A percentile compares a stretch with the other conserved stretches of the same genome.
These are phyloP conservation scores for Sinocyclocheilus maitianheensis DNA, from an alignment of 2,113 vertebrate species.

Conservation along the genomic window DNA sequence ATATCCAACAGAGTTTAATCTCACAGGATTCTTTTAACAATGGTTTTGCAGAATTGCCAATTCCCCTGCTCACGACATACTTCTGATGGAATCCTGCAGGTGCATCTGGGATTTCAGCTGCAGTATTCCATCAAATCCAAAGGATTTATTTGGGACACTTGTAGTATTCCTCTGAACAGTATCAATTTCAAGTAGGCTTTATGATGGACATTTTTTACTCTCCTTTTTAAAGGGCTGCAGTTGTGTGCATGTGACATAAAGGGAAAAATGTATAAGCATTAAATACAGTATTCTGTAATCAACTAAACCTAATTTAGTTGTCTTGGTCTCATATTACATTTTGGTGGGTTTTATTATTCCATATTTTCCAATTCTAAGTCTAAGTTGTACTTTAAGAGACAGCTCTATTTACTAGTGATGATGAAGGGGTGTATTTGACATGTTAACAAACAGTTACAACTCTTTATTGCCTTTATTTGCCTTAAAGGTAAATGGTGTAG, in stretches of 20 bases:
- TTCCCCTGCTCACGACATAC: background rate
- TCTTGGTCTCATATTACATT: background rate
- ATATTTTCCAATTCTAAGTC: background rate
- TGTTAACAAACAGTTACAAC: background rate
- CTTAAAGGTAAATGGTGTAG: background rate
- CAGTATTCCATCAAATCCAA: constrained; percentile 12
- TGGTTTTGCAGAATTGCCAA: constrained; percentile 10
- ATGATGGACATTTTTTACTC: background rate
- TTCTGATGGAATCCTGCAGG: constrained; percentile 17
- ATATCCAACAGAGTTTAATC: constrained; percentile 7
- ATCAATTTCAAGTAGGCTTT: background rate
- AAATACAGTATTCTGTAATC: background rate
- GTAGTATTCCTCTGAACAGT: background rate
- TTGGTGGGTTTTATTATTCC: background rate
- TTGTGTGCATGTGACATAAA: background rate
- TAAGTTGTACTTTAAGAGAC: background rate
- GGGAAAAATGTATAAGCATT: background rate
- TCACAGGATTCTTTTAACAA: constrained; percentile 9
- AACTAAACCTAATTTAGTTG: background rate
- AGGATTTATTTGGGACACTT: constrained; percentile 18
- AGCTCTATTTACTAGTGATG: background rate
- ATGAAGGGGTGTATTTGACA: background rate
- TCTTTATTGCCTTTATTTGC: background rate
- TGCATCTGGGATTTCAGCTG: constrained; percentile 8
- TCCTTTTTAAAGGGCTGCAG: background rate